phyloP scores from a whole-genome alignment of 2,797 vertebrate species.

The Huso huso region DNA sequence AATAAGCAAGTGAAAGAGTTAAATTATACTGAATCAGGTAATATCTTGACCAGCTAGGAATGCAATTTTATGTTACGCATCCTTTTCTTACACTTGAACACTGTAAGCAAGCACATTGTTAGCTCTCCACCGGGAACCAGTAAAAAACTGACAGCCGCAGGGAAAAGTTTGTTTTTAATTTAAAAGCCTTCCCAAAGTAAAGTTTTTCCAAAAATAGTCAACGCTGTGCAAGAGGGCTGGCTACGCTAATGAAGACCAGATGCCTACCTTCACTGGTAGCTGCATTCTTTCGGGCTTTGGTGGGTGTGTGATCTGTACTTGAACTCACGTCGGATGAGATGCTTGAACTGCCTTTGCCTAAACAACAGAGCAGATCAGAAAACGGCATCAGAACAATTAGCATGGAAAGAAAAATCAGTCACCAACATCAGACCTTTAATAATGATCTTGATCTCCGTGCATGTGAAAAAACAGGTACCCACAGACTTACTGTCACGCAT shows the following conservation, averaged over 20 bases:
- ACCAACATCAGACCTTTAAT: too few relatives aligned
- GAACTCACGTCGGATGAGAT: slow-evolving; percentile 98
- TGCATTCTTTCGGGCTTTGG: slow-evolving; percentile 91
- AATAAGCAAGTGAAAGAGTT: too few relatives aligned
- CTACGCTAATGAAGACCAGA: slow-evolving; percentile 68
- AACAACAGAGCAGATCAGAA: slow-evolving; percentile 33
- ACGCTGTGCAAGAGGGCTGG: slow-evolving; percentile 33
- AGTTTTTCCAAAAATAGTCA: slow-evolving; percentile 57
- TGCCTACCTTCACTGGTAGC: slow-evolving; percentile 93
- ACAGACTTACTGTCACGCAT: too few relatives aligned
- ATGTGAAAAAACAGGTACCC: too few relatives aligned
- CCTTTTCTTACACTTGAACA: too few relatives aligned
- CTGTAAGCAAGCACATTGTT: too few relatives aligned
- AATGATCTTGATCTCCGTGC: too few relatives aligned
- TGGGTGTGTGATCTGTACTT: slow-evolving; percentile 92
- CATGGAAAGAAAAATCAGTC: too few relatives aligned
- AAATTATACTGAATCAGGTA: too few relatives aligned
- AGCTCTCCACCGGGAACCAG: too few relatives aligned
- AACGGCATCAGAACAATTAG: slow-evolving; percentile 6
- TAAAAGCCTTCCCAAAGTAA: slow-evolving; percentile 30
- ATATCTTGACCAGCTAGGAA: too few relatives aligned
- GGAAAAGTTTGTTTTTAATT: slow-evolving; percentile 53
- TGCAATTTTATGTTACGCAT: too few relatives aligned
- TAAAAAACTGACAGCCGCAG: not conserved
- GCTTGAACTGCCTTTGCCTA: slow-evolving; percentile 98